These are phyloP conservation scores for Drosophila mayri DNA, from an alignment of 1,140 invertebrate genomes.

Conservation along the genomic window DNA sequence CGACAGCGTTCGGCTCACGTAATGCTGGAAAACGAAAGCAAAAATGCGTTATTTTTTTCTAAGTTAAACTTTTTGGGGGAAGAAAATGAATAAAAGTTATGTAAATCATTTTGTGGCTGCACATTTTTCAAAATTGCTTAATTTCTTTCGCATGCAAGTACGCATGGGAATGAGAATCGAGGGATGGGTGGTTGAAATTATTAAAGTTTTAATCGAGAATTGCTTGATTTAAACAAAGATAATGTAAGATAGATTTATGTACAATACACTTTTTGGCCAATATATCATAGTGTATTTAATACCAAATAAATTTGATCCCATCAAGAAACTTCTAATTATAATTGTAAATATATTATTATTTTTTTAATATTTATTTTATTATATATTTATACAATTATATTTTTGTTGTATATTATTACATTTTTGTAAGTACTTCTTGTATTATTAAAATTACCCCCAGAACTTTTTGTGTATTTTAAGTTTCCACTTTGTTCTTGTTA, in stretches of 20 bases:
- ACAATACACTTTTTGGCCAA: background rate
- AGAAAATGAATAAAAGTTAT: conserved; percentile 55
- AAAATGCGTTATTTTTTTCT: conserved; percentile 33
- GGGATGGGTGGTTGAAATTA: background rate
- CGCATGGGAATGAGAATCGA: conserved; percentile 5
- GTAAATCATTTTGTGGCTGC: conserved; percentile 63
- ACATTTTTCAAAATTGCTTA: conserved; percentile 65
- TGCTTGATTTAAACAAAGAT: background rate
- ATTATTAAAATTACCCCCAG: too few relatives aligned
- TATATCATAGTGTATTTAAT: too few relatives aligned
- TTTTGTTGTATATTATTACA: too few relatives aligned
- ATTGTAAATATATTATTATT: too few relatives aligned
- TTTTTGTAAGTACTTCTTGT: too few relatives aligned
- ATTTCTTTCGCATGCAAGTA: conserved; percentile 39
- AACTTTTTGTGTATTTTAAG: too few relatives aligned
- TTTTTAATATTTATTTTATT: too few relatives aligned
- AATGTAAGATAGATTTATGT: background rate
- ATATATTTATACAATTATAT: too few relatives aligned
- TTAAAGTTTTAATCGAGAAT: background rate
- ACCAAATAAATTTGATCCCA: too few relatives aligned
- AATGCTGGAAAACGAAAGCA: conserved; percentile 63
- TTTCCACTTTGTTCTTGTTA: too few relatives aligned
- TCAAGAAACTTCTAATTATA: too few relatives aligned
- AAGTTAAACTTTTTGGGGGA: conserved; percentile 19
- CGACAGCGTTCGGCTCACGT: conserved; percentile 42